Conservation (phyloP, 1,140 invertebrate genomes). For the Holotrichia oblita region DNA sequence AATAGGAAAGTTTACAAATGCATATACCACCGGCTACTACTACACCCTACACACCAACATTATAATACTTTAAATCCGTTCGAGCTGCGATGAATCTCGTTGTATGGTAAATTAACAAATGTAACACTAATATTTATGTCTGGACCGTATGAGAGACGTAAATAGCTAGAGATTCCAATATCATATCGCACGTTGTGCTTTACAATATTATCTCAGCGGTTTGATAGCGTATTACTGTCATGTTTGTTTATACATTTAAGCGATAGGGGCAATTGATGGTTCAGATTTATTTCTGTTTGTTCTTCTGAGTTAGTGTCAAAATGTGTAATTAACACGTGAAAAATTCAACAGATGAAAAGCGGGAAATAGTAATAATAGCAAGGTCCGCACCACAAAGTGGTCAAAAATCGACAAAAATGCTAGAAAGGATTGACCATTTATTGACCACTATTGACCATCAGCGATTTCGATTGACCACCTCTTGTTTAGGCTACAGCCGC, state of each 20-base stretch:
- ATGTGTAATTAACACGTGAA: no score
- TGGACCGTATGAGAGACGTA: slow-evolving; percentile 5
- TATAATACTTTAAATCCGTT: slow-evolving; percentile 19
- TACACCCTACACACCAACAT: not conserved
- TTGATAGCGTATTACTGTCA: not conserved
- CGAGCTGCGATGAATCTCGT: not conserved
- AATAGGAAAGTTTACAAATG: not conserved
- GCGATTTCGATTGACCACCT: no score
- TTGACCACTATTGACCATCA: no score
- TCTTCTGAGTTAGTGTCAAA: no score
- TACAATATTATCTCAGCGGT: not conserved
- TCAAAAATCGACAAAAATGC: no score
- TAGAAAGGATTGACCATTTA: no score
- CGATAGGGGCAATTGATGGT: not conserved
- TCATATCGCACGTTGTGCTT: not conserved
- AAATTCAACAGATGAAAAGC: no score
- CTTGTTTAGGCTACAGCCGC: no score
- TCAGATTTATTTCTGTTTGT: no score
- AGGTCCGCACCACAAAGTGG: no score
- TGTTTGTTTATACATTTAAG: not conserved
- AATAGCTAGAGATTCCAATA: slow-evolving; percentile 15
- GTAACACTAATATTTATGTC: slow-evolving; percentile 28
- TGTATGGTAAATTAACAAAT: slow-evolving; percentile 29
- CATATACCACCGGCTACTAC: not conserved
- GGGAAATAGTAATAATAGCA: no score